phyloP scores from a whole-genome alignment of 1,140 invertebrate species.

The Gerris buenoi region DNA sequence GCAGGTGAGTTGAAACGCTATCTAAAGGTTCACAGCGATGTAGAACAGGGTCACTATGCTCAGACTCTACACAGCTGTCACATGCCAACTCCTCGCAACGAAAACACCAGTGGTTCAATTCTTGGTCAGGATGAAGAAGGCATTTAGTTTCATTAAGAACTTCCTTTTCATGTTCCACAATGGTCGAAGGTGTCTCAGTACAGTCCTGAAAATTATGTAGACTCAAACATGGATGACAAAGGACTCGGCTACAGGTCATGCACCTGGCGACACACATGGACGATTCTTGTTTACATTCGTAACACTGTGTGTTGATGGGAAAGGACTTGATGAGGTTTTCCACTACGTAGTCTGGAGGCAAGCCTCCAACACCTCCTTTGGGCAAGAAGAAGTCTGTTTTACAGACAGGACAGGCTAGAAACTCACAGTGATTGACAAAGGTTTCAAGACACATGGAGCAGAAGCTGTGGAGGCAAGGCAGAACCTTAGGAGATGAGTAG shows the following conservation, averaged over 20 bases:
- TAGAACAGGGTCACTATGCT: slow-evolving; percentile 58
- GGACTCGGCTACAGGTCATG: slow-evolving; percentile 84
- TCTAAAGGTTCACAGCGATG: slow-evolving; percentile 72
- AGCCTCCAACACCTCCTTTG: slow-evolving; percentile 38
- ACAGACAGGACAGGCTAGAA: slow-evolving; percentile 65
- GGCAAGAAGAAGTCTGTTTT: slow-evolving; percentile 49
- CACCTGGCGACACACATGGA: slow-evolving; percentile 76
- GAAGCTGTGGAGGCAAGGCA: slow-evolving; percentile 70
- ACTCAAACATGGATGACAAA: slow-evolving; percentile 92
- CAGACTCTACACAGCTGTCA: slow-evolving; percentile 77
- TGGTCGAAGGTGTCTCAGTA: slow-evolving; percentile 22
- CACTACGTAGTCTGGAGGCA: slow-evolving; percentile 50
- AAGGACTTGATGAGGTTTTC: slow-evolving; percentile 32
- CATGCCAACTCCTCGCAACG: slow-evolving; percentile 79
- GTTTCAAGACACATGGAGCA: slow-evolving; percentile 65
- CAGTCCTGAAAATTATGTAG: slow-evolving; percentile 77
- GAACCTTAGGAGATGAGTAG: slow-evolving; percentile 49
- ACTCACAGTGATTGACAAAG: slow-evolving; percentile 50
- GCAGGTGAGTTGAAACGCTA: slow-evolving; percentile 62
- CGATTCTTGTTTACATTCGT: slow-evolving; percentile 71
- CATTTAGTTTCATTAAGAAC: slow-evolving; percentile 38
- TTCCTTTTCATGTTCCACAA: slow-evolving; percentile 37
- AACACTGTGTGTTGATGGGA: slow-evolving; percentile 44
- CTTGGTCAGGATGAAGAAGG: slow-evolving; percentile 67
- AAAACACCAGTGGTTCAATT: slow-evolving; percentile 79